These are phyloP conservation scores for Drosophila anomalata DNA, from an alignment of 2,888 invertebrate genomes.

Conservation along the genomic window DNA sequence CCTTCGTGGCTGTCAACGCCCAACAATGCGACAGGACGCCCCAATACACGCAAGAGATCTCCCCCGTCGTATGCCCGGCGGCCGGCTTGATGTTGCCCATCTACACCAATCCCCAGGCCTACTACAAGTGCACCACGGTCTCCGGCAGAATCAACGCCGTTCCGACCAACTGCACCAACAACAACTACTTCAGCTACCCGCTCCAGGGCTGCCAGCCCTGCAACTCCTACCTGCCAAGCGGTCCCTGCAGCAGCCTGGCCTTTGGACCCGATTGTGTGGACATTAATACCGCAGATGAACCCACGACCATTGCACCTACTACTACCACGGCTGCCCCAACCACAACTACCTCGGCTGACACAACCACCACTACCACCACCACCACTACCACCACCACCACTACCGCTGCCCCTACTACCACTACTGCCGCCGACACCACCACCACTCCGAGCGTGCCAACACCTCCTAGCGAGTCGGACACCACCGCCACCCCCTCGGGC, in stretches of 20 bases:
- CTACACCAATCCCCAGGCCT: slow-evolving; percentile 52
- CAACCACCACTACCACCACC: slow-evolving; percentile 8
- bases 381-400: slow-evolving; percentile 11
- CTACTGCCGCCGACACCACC: background rate
- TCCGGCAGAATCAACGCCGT: background rate
- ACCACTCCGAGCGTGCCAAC: background rate
- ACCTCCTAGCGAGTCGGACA: slow-evolving; percentile 15
- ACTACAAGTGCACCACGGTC: slow-evolving; percentile 53
- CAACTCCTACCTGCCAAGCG: slow-evolving; percentile 59
- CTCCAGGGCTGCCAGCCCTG: slow-evolving; percentile 69
- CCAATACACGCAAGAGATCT: slow-evolving; percentile 45
- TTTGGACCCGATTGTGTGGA: slow-evolving; percentile 16
- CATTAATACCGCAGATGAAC: slow-evolving; percentile 6
- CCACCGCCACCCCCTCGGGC: slow-evolving; percentile 2
- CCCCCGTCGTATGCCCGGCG: slow-evolving; percentile 31
- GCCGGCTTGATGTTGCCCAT: slow-evolving; percentile 59
- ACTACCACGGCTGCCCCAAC: slow-evolving; percentile 7
- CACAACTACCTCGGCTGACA: slow-evolving; percentile 5
- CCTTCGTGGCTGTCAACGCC: slow-evolving; percentile 50
- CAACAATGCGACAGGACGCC: slow-evolving; percentile 15
- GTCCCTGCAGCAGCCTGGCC: slow-evolving; percentile 39
- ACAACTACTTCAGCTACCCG: slow-evolving; percentile 65
- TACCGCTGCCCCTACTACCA: slow-evolving; percentile 10
- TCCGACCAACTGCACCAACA: slow-evolving; percentile 43
- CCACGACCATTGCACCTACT: background rate